Base-by-base conservation (phyloP, 2,888 invertebrate species). In the Epinotia brunnichana region DNA sequence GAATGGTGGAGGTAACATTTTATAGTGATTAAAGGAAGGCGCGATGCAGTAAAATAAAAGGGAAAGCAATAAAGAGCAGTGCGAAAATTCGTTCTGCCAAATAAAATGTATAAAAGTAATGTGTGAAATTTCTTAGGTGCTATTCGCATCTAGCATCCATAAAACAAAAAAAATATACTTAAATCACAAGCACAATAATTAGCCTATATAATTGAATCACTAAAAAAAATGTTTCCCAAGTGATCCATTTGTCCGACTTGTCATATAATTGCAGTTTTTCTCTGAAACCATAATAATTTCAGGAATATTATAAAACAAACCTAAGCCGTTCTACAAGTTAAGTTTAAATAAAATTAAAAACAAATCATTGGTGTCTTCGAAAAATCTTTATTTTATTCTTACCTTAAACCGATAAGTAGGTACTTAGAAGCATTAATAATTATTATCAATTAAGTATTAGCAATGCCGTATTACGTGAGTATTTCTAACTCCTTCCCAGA, bases 11-110 rank as follows among this genome's bases (percentile, higher is more conserved):
- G 39, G 66, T 56, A 57, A 56, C 24, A n/a, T n/a, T 67, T 67
- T 44, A 67, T 67, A 57, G 56, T 67, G 66, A 67, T 67, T 67
- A 44, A 57, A 56, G 41, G n/a, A 15, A 67, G 24, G 39, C 35
- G n/a, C 21, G 56, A 67, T 24, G 56, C n/a, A 44, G 44, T 67
- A 57, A 67, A 67, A 57, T 56, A 57, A 57, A 67, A 35, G 35
- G 9, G 35, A 7, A 24, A 67, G 39, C 21, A 44, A 57, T 57
- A 57, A 41, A 56, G 17, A 1, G 13, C 19, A 60, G 17, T 60
- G 60, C 11, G 35, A 35, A 19, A 41, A 60, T 60, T 60, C 60
- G 39, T 60, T 60, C 41, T 60, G 13, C 60, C 19, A 41, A 60
- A 60, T 60, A 60, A 60, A 24, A 29, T n/a, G 1, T 17, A 35